Conservation (phyloP, 2,888 invertebrate species). For the Ectemnius lituratus region DNA sequence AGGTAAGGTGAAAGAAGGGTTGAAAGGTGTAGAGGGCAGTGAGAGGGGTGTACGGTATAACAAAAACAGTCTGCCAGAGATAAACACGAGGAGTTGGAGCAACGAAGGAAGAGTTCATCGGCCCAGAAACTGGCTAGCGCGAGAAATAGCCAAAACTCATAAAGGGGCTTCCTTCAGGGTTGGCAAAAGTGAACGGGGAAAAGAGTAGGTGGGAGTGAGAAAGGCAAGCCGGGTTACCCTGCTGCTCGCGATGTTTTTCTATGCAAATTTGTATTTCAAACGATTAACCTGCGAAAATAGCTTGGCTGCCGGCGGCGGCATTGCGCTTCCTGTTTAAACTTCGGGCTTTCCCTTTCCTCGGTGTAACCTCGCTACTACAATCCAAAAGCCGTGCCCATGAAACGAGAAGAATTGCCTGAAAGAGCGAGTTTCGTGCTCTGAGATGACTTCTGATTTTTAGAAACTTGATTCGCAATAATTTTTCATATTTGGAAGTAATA, state of each 20-base stretch:
- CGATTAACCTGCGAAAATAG: slow-evolving; percentile 64
- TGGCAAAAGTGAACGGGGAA: neutral
- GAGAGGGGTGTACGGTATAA: slow-evolving; percentile 26
- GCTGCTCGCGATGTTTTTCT: slow-evolving; percentile 54
- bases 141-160: slow-evolving; percentile 40
- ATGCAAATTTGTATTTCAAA: slow-evolving; percentile 63
- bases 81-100: slow-evolving; percentile 33
- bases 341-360: slow-evolving; percentile 14
- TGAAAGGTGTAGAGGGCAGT: neutral
- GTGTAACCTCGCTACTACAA: too few relatives aligned
- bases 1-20: neutral
- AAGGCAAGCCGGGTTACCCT: slow-evolving; percentile 17
- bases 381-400: too few relatives aligned
- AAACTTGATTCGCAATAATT: too few relatives aligned
- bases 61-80: slow-evolving; percentile 42
- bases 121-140: slow-evolving; percentile 21
- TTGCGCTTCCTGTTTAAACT: slow-evolving; percentile 30
- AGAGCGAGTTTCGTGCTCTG: too few relatives aligned
- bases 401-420: too few relatives aligned
- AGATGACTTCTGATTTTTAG: too few relatives aligned
- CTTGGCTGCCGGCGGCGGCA: slow-evolving; percentile 2
- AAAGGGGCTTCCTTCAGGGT: neutral
- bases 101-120: slow-evolving; percentile 24
- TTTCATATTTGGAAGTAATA: too few relatives aligned
- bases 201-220: neutral